Base-by-base conservation (phyloP, 2,113 vertebrate genomes). In the Calidris pygmaea region DNA sequence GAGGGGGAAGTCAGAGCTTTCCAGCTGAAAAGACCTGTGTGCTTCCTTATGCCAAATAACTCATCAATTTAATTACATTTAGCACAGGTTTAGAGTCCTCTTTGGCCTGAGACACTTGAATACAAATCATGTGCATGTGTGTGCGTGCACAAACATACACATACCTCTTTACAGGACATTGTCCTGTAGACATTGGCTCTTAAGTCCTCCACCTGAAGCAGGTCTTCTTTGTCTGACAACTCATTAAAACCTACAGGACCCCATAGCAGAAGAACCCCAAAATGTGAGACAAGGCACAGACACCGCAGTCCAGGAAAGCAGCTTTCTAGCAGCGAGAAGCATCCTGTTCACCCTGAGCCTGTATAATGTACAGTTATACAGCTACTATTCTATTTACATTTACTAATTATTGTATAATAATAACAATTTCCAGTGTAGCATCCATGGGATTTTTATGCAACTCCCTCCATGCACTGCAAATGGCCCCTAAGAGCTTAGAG, bases 41-140 rank as follows among this genome's bases (percentile, higher is more conserved):
- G 60, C 26, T 35, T 75, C 43, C 62, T 71, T 35, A 8, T 73
- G 50, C 39, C 50, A 80, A 84, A 50, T 14, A 77, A 77, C 15
- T 48, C 66, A 37, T 29, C 39, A 22, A 78, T 56, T 30, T 68
- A 29, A 84, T 65, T 76, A 32, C 22, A 39, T 74, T 67, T 30
- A 85, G 30, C 39, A 48, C 74, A 55, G 41, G 52, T 89, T 89
- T 58, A 71, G 70, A 17, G 35, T 32, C 68, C 43, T 47, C 35
- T 63, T 32, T 32, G 48, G 48, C 62, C 68, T 9, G 34, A 39
- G 35, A 43, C 74, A 32, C 48, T 16, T 27, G 32, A 39, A 23
- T 27, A 37, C 2, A 2, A 5, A 6, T 12, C 3, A 1, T n/a
- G 62, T 39, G 30, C 7, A 3, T 19, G 20, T 14, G 10, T 7